Percentiles rank a stretch among this genome's conserved stretches.
Evolutionary conservation across 2,888 invertebrate species (phyloP).

Genomic region (Pantelozetes paolii): DNA sequence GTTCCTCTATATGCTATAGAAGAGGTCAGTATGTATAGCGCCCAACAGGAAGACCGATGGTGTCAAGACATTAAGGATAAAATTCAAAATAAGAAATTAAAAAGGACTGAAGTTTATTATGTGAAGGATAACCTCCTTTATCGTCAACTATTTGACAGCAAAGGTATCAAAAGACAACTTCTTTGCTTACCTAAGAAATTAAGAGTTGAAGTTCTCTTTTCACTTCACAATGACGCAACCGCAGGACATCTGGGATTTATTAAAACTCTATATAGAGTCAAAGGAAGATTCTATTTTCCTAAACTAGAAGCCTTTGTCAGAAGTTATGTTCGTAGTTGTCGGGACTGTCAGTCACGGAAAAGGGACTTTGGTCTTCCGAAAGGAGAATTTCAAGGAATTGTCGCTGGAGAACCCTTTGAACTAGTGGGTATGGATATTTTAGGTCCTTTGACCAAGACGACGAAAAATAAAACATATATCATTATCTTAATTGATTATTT

Average conservation of each 20-base stretch:
- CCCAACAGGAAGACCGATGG: background rate
- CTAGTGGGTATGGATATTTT: background rate
- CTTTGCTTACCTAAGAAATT: background rate
- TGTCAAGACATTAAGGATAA: background rate
- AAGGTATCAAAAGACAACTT: background rate
- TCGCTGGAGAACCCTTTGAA: background rate
- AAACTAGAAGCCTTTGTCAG: background rate
- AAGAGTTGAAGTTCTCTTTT: background rate
- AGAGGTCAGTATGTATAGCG: background rate
- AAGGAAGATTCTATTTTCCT: background rate
- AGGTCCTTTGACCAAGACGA: background rate
- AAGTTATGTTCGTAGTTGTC: background rate
- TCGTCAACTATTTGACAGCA: background rate
- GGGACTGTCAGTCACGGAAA: background rate
- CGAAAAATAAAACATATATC: background rate
- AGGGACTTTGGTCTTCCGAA: background rate
- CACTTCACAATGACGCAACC: background rate
- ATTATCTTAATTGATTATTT: background rate
- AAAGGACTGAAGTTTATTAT: background rate
- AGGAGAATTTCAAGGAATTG: background rate
- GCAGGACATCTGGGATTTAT: slow-evolving; percentile 6
- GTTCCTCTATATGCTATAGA: background rate
- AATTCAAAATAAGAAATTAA: background rate
- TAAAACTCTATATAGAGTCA: background rate
- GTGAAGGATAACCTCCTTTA: background rate